Base-by-base conservation (phyloP, 1,140 invertebrate species). In the Tetragnatha versicolor region DNA sequence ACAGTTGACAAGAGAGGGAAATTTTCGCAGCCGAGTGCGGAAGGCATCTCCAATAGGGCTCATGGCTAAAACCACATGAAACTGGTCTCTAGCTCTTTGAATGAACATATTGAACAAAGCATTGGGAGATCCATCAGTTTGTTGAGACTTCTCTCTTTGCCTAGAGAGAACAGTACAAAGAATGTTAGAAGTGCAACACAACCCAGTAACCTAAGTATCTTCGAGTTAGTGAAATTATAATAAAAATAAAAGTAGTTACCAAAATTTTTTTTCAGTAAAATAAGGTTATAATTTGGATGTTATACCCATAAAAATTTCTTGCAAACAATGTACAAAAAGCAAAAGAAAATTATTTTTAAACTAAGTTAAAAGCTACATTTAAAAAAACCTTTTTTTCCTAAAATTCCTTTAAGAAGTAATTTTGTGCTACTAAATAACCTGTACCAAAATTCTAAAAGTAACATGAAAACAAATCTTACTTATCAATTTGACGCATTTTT, bases 21-120 rank as follows among this genome's bases (percentile, higher is more conserved):
- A 99, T 85, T 95, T 98, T 75, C 95, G 88, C 14, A 98, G 91
- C 58, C 94, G 89, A 83, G 92, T 94, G 77, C 95, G 89, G 85
- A 98, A 93, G 6, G 86, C 83, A 70, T 89, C 87, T 6, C 95
- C 95, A 83, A 95, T 95, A 0, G 96, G 94, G 69, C 93, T 96
- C 94, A 98, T 97, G 1, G 94, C 91, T 31, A 99, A 84, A 1
- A 96, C 92, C 70, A 98, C 91, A 84, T 98, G 96, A 10, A 99
- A 87, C 85, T 98, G 96, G 83, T 98, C 94, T 69, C 94, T 90
- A 10, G 94, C 92, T 80, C 95, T 91, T 85, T 93, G 89, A 20
- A 97, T 90, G 85, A 98, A 98, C 82, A 97, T 91, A 87, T 96
- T 96, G 85, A 96, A 97, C n/a, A 98, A 85, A 0, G 95, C 93